These are phyloP conservation scores for Willisornis vidua DNA, from an alignment of 2,113 vertebrate genomes.

Conservation along the genomic window DNA sequence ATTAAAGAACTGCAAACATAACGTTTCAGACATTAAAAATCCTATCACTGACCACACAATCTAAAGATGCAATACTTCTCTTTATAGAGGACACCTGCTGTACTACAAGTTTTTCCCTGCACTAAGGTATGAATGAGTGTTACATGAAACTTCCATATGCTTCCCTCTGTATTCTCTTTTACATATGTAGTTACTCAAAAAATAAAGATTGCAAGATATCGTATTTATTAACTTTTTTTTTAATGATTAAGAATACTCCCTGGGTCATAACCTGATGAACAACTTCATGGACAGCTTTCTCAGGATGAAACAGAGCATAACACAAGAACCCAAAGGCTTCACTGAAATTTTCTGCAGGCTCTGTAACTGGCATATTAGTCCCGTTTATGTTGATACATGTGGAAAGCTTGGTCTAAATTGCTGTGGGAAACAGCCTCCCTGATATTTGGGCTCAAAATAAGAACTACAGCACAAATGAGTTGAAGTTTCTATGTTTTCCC, in stretches of 20 bases:
- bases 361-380: background rate
- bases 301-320: background rate
- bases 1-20: background rate
- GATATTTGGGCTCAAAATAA: background rate
- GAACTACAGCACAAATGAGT: background rate
- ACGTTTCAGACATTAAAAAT: background rate
- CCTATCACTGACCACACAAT: background rate
- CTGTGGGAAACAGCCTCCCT: background rate
- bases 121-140: background rate
- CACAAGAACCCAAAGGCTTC: background rate
- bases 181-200: background rate
- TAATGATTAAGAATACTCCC: background rate
- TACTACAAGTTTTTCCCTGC: background rate
- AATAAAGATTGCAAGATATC: background rate
- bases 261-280: background rate
- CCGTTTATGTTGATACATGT: background rate
- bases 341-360: background rate
- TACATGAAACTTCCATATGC: fast-evolving
- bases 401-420: background rate
- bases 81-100: background rate
- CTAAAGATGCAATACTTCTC: background rate
- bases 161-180: background rate
- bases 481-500: background rate
- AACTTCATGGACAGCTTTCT: background rate
- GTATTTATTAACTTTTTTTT: background rate